Evolutionary conservation across 2,888 invertebrate species (phyloP), one percentile per base, ranked within the genome.

Genomic region (Apamea crenata): DNA sequence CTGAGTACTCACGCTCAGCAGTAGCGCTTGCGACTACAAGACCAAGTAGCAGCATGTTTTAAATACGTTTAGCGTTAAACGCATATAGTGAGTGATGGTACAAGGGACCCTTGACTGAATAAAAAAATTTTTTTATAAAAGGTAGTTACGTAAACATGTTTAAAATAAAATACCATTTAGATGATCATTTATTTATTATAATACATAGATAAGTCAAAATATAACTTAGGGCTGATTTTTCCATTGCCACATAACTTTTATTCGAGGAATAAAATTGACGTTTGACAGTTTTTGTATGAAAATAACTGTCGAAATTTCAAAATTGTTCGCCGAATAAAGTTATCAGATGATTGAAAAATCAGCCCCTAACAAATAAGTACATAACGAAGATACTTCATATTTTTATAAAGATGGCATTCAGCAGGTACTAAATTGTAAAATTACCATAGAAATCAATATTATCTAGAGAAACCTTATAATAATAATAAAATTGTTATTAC

Each of bases 341-440:
- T n/a, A n/a, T n/a, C n/a, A n/a, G n/a, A n/a, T n/a, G n/a, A n/a
- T n/a, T n/a, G n/a, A n/a, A n/a, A n/a, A n/a, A n/a, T n/a, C n/a
- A n/a, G n/a, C n/a, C n/a, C n/a, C n/a, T n/a, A 89, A 84, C 40
- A 77, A 79, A 77, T 85, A 86, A 73, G 77, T 82, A 84, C 85
- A 68, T 61, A 81, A 79, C 76, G 40, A 77, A 75, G 71, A 59
- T 68, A 87, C 12, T 81, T 79, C 53, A 76, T 80, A 78, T 73
- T 59, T 56, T 70, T 72, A 79, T 66, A 75, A 77, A 73, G 65
- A 74, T 82, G 81, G 79, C 88, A 81, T 71, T 67, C 56, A 81
- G 66, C 83, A 89, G 88, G 88, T 86, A 88, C 89, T 81, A 36
- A 72, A 68, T 81, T 65, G n/a, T 80, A 68, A 81, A 77, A 78